Conservation (phyloP, 2,888 invertebrate genomes). For the Chloromyia formosa region DNA sequence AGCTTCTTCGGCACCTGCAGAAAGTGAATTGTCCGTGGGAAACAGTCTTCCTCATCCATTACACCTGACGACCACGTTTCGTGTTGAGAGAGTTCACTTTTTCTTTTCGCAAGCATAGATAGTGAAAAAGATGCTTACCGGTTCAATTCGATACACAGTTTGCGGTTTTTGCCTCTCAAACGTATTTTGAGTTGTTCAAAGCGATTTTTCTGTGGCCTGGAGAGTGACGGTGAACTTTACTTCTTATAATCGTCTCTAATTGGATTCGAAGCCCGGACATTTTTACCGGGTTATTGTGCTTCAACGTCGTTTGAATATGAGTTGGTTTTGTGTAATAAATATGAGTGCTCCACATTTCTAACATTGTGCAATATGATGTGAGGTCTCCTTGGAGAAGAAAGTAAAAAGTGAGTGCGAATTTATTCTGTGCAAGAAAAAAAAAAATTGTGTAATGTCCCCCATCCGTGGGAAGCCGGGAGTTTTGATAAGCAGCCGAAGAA, state of each 20-base stretch:
- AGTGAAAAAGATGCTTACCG: neutral
- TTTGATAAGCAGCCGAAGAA: neutral
- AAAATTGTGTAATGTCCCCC: neutral
- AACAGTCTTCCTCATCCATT: slow-evolving; percentile 33
- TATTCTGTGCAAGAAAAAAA: slow-evolving; percentile 2
- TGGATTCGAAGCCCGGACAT: slow-evolving; percentile 27
- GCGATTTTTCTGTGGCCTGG: neutral
- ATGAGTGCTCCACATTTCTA: slow-evolving; percentile 17
- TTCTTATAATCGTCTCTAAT: slow-evolving; percentile 23
- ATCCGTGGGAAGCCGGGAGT: too few species aligned
- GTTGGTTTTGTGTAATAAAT: neutral
- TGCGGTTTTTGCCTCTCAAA: neutral
- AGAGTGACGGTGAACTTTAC: slow-evolving; percentile 9
- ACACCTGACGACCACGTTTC: neutral
- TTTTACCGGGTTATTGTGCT: slow-evolving; percentile 26
- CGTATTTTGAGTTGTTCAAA: neutral
- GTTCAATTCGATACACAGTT: neutral
- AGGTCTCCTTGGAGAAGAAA: neutral
- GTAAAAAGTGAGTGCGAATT: slow-evolving; percentile 19
- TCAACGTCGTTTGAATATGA: neutral
- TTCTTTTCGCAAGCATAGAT: neutral
- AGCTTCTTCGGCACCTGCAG: neutral
- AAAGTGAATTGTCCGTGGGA: neutral
- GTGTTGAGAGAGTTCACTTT: slow-evolving; percentile 9
- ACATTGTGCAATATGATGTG: slow-evolving; percentile 14